Evolutionary conservation across 2,888 invertebrate species (phyloP), one percentile per base, ranked within the genome.

Genomic region (Mystacides longicornis): DNA sequence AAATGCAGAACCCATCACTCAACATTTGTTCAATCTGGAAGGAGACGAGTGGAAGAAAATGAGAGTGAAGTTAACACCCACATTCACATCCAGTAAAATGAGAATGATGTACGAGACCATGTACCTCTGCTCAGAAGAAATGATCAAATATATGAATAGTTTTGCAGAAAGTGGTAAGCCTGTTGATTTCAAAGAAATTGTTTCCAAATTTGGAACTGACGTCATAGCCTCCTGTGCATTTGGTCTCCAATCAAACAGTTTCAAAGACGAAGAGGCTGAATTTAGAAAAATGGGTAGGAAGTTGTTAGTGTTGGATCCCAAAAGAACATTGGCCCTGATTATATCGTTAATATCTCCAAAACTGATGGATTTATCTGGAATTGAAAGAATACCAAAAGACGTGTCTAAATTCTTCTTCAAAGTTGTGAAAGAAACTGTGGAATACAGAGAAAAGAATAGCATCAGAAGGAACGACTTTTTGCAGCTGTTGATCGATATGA

Each of bases 181-280:
- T 22, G 21, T 48, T 4, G 48, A 48, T 16, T 22, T 49, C 18
- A 49, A 49, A 49, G 49, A 49, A 49, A 49, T 49, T 31, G 21
- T 49, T 16, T 9, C 31, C 9, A 49, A 31, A 31, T 18, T 49
- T n/a, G 60, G 67, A 1, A 65, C 66, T 58, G 67, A 67, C 57
- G 65, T 66, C 1, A 67, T 68, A 37, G 66, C 67, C 11, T 61
- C 63, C 1, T 65, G 66, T 57, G 65, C 65, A 18, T 67, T 67
- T 60, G 67, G 66, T 3, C 62, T 68, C 3, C 63, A 67, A 23
- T 61, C 63, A 31, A 65, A 67, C 58, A 62, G 64, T 19, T 62
- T 67, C 49, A 60, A 61, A 7, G 49, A 64, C 49, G 61, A 63
- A 2, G 54, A 64, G 51, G 60, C 64, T 3, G 58, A 61, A 21